A percentile compares a stretch with the other conserved stretches of the same genome.
These are phyloP conservation scores for Drosophila oshimai DNA, from an alignment of 1,140 invertebrate species.

Conservation along the genomic window DNA sequence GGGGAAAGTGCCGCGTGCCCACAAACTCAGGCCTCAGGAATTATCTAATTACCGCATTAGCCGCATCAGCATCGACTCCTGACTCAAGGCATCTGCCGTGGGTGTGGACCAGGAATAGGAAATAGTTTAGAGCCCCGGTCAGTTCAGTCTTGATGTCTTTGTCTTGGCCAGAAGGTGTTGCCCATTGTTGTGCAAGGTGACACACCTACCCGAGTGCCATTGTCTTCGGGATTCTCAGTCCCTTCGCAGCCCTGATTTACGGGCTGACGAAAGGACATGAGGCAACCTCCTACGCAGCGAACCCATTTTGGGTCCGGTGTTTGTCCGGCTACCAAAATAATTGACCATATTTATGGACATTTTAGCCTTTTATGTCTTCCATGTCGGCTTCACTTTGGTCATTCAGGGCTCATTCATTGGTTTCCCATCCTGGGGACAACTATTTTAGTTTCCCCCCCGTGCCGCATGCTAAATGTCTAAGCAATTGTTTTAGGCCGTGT, in stretches of 20 bases:
- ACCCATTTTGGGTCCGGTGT: constrained; percentile 9
- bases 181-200: constrained; percentile 56
- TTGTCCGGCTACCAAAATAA: constrained; percentile 62
- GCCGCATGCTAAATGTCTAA: constrained; percentile 32
- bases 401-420: constrained; percentile 38
- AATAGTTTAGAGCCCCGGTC: constrained; percentile 46
- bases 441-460: constrained; percentile 53
- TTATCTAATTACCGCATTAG: constrained; percentile 77
- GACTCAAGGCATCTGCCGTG: constrained; percentile 28
- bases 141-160: constrained; percentile 59
- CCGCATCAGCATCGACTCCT: constrained; percentile 25
- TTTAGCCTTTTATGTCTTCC: constrained; percentile 72
- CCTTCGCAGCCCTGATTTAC: constrained; percentile 62
- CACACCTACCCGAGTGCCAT: constrained; percentile 53
- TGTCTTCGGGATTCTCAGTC: constrained; percentile 16
- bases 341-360: constrained; percentile 78
- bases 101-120: constrained; percentile 33
- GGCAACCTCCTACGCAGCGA: constrained; percentile 6
- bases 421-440: constrained; percentile 55
- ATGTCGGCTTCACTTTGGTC: constrained; percentile 62
- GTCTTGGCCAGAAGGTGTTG: constrained; percentile 63
- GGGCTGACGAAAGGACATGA: constrained; percentile 63
- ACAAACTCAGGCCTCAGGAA: constrained; percentile 44
- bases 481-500: constrained; percentile 75
- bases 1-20: constrained; percentile 55